Percentiles rank a stretch among this genome's conserved stretches.
Evolutionary conservation across 1,140 invertebrate genomes (phyloP).

Genomic region (Papilio polyxenes): DNA sequence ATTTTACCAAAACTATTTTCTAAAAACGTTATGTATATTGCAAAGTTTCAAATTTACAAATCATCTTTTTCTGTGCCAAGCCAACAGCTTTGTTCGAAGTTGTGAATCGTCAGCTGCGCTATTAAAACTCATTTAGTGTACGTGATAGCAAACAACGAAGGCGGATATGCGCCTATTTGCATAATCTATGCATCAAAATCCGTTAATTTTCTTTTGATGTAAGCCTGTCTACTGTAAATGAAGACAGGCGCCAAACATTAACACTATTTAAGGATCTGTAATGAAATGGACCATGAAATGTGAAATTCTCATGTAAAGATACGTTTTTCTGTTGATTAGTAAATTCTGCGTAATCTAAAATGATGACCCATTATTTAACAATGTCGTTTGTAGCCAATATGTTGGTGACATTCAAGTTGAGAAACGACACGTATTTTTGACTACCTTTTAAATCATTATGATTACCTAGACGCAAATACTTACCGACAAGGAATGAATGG

Average conservation of each 20-base stretch:
- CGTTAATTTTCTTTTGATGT: constrained; percentile 78
- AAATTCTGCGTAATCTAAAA: not conserved
- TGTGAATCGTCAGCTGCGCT: constrained; percentile 39
- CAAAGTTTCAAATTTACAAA: not conserved
- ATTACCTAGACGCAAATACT: not conserved
- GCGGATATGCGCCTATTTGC: constrained; percentile 70
- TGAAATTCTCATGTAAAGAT: not conserved
- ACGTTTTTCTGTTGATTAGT: not conserved
- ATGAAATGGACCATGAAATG: not conserved
- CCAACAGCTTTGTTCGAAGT: constrained; percentile 15
- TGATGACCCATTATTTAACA: not conserved
- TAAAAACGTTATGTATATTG: too few relatives aligned
- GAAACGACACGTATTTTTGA: not conserved
- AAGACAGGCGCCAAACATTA: constrained; percentile 43
- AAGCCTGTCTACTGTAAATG: constrained; percentile 43
- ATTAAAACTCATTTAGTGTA: constrained; percentile 66
- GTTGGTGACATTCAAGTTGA: not conserved
- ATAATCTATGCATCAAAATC: constrained; percentile 76
- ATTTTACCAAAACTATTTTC: too few relatives aligned
- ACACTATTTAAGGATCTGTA: not conserved
- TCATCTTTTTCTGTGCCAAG: constrained; percentile 8
- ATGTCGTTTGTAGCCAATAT: not conserved
- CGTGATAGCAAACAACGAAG: constrained; percentile 65
- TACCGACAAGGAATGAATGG: not conserved
- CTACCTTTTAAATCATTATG: too few relatives aligned